A percentile compares a stretch with the other conserved stretches of the same genome.
Conservation (phyloP, 1,140 invertebrate species). For the Cydia pomonella region DNA sequence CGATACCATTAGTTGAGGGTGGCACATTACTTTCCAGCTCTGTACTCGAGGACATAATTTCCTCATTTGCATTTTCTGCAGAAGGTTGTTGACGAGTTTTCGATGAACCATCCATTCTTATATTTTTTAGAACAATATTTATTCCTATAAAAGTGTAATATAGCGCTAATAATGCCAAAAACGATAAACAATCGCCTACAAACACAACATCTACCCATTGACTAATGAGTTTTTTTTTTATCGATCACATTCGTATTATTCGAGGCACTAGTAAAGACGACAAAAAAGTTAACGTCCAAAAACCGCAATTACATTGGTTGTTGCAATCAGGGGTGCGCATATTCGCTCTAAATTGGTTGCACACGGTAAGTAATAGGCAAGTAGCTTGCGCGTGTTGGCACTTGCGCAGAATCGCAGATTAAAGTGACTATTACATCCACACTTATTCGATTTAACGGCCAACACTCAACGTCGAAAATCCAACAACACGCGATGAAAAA, state of each 20-base stretch:
- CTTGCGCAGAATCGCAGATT: too few relatives aligned
- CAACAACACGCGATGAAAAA: too few relatives aligned
- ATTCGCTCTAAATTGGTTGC: too few relatives aligned
- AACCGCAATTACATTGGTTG: too few relatives aligned
- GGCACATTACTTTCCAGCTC: constrained; percentile 3
- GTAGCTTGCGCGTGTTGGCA: too few relatives aligned
- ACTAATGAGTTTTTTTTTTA: neutral
- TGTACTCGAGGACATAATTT: constrained; percentile 2
- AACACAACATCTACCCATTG: neutral
- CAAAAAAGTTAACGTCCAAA: neutral
- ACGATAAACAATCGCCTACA: neutral
- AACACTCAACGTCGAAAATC: too few relatives aligned
- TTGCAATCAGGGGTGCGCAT: too few relatives aligned
- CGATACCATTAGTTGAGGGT: constrained; percentile 40
- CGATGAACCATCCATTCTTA: neutral
- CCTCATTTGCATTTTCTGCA: neutral
- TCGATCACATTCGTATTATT: neutral
- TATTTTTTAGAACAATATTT: neutral
- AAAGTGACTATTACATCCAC: too few relatives aligned
- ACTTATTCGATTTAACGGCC: too few relatives aligned
- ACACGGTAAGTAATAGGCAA: too few relatives aligned
- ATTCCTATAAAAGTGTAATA: neutral
- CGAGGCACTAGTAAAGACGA: neutral
- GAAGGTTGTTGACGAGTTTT: constrained; percentile 38
- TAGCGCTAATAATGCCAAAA: neutral